Base-by-base conservation (phyloP, 2,113 vertebrate genomes). In the Tympanuchus pallidicinctus region DNA sequence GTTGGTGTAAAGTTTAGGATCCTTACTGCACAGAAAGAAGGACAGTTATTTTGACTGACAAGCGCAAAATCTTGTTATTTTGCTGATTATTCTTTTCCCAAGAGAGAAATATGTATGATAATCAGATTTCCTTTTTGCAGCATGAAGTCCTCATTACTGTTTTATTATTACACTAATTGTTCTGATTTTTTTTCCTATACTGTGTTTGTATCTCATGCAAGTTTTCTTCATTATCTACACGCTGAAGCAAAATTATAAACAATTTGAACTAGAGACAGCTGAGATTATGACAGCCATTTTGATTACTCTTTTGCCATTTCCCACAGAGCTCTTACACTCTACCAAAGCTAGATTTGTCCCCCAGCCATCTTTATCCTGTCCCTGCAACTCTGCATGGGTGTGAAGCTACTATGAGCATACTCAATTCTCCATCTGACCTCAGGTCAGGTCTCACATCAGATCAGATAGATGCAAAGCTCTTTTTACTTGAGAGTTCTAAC, bases 221-320 rank as follows among this genome's bases (percentile, higher is more conserved):
- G 1, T 54, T 69, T 71, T 75, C 18, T 66, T 73, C 72, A 43
- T 69, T 43, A 56, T 34, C 6, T 56, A 28, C 17, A 56, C 17
- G 15, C 8, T 30, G 28, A 56, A 30, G 42, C 1, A 76, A 89
- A 91, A 74, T 54, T 24, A 42, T 32, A 66, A 64, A 9, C 17
- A 40, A 66, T 57, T 30, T 71, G 18, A 66, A 36, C 8, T 28
- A 2, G 15, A 77, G 11, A 54, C 13, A 66, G 24, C 27, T 8
- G 8, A 66, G 6, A 20, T 14, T 36, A 28, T 18, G 14, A 67
- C 65, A 78, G 13, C 0, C 30, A 52, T 0, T 0, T 14, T 82
- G 1, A 8, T 60, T 75, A 75, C 47, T 52, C 12, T 57, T 15
- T 42, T 88, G 17, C 2, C 2, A 5, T 61, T 81, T 6, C 9